Base-by-base conservation (phyloP, 2,113 vertebrate genomes). In the Patagioenas fasciata region DNA sequence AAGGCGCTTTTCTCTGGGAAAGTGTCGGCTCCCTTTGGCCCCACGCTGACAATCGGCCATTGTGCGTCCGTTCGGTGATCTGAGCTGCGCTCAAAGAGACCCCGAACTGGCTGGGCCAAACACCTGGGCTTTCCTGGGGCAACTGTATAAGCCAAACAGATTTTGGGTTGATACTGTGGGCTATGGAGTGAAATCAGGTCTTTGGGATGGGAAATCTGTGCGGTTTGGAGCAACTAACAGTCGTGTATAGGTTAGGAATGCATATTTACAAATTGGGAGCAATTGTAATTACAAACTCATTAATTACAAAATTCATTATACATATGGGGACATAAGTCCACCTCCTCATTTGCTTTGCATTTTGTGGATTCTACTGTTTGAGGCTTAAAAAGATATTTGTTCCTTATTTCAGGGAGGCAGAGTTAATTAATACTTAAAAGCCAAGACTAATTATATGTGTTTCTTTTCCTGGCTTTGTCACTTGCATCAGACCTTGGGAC, bases 1-100 rank as follows among this genome's bases (percentile, higher is more conserved):
- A 94, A 96, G 83, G 85, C 44, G 78, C 79, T 93, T 93, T 93
- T 91, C 93, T 64, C 75, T 96, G 95, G 96, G 95, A 97, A 96
- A 95, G 82, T 6, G 72, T 78, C 24, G 14, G 82, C 82, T 90
- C 87, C 82, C 72, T 86, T 90, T 2, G 56, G 85, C 90, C 91
- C 86, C 96, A 80, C 1, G 31, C 93, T 97, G 89, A 56, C 91
- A 80, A 5, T 24, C 11, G 1, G 26, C 75, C 80, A 38, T 91
- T 91, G 20, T 57, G 84, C n/a, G 79, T 47, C 88, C 53, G 1
- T 51, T 15, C 29, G 13, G 1, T 5, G 29, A 17, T 73, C 82
- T 66, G 28, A 15, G 11, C 29, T 1, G 1, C 15, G 0, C 70
- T 10, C 9, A 47, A 26, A 42, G 75, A 50, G 44, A 56, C 80